Conservation (phyloP, 2,797 vertebrate species). For the Poeciliopsis presidionis region DNA sequence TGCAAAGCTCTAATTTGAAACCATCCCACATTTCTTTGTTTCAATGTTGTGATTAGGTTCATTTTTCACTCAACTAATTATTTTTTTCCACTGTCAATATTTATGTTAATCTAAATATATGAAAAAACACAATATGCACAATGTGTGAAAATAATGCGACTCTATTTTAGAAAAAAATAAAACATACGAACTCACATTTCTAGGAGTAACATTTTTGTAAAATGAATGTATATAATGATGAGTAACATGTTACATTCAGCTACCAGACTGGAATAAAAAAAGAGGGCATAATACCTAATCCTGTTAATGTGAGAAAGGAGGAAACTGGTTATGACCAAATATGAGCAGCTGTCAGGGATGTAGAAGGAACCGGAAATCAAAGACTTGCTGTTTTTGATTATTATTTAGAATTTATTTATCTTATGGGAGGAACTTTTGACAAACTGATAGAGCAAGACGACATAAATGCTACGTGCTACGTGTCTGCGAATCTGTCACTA, state of each 20-base stretch:
- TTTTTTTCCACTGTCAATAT: background rate
- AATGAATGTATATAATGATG: conserved; percentile 8
- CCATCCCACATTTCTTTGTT: background rate
- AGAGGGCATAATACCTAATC: conserved; percentile 49
- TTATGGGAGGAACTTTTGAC: background rate
- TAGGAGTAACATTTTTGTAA: conserved; percentile 3
- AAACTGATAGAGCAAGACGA: background rate
- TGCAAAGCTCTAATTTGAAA: background rate
- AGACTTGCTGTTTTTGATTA: background rate
- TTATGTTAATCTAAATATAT: background rate
- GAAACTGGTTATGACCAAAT: conserved; percentile 43
- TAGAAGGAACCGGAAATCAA: conserved; percentile 4
- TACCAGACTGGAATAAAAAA: conserved; percentile 41
- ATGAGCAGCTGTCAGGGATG: conserved; percentile 48
- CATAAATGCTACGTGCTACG: background rate
- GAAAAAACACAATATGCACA: background rate
- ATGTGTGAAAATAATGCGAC: background rate
- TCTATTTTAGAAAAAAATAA: background rate
- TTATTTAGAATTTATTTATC: background rate
- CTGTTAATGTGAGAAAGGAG: conserved; percentile 56
- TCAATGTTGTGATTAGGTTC: background rate
- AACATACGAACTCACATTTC: background rate
- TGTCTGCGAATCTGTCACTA: conserved; percentile 1
- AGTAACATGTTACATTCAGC: conserved; percentile 21
- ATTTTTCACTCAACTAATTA: background rate